Evolutionary conservation across 2,797 vertebrate species (phyloP), one percentile per base, ranked within the genome.

Genomic region (Tachyglossus aculeatus): DNA sequence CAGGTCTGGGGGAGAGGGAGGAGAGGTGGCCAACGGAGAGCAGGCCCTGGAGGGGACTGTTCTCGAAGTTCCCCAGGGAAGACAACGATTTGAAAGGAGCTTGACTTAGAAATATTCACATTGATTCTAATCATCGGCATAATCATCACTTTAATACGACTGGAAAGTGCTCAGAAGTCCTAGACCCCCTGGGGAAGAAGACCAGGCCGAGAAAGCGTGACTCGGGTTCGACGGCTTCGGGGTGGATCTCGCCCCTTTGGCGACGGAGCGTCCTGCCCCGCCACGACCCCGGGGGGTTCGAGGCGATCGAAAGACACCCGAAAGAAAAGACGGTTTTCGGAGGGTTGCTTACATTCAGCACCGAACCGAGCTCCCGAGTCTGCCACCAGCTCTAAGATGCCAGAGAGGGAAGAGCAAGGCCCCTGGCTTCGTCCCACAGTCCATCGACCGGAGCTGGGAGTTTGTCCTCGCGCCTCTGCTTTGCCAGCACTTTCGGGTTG

Each of bases 121-220:
- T 90, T 91, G 90, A 87, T 84, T 91, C 91, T 83, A 92, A 92
- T 87, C 89, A 83, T 47, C 67, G 67, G 5, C 25, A 56, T 6
- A 38, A 77, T 18, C 84, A 79, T 83, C 86, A 92, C 86, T 91
- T 91, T 88, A 86, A 85, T 90, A 91, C 88, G 91, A 89, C 87
- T 77, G 85, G 71, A 94, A 94, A 93, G 93, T 94, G 93, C 93
- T 91, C 82, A 89, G 84, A 87, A 74, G 64, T 78, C 11, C 0
- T 83, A 81, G 74, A 33, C 56, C 62, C 73, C 66, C 65, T 86
- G 67, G 67, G n/a, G 67, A 84, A 19, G 85, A 82, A 86, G 77
- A 82, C 80, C 66, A 73, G 56, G 74, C 74, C 76, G 74, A 74
- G 60, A 75, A 80, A 71, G 39, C 18, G n/a, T 7, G 18, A 40